These are phyloP conservation scores for Periphyllus acericola DNA, from an alignment of 2,888 invertebrate species.

Conservation along the genomic window DNA sequence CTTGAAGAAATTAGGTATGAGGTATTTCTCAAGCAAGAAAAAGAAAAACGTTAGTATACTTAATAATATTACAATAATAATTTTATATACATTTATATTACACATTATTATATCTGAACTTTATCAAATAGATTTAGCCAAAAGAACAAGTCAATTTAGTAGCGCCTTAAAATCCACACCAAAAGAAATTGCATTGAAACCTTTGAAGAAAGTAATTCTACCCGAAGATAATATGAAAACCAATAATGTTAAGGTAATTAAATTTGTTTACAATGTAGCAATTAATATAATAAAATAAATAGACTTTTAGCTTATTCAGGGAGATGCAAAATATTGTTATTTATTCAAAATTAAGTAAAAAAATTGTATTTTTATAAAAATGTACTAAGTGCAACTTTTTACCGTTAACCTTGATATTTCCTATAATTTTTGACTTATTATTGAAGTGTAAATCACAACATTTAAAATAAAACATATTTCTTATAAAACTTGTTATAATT, in stretches of 20 bases:
- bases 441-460: too few relatives aligned
- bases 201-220: conserved; percentile 28
- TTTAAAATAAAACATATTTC: too few relatives aligned
- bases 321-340: too few relatives aligned
- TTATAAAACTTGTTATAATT: too few relatives aligned
- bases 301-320: too few relatives aligned
- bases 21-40: conserved; percentile 67
- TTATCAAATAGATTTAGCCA: not conserved
- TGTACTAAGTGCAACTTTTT: too few relatives aligned
- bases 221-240: not conserved
- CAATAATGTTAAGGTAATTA: conserved; percentile 30
- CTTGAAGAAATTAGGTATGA: conserved; percentile 69
- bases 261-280: not conserved
- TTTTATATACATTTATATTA: not conserved
- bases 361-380: too few relatives aligned
- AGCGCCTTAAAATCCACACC: not conserved
- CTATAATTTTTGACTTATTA: too few relatives aligned
- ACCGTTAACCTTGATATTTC: too few relatives aligned
- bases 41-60: conserved; percentile 64
- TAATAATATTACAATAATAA: not conserved
- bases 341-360: too few relatives aligned
- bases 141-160: not conserved
- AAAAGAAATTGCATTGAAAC: not conserved
- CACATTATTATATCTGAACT: not conserved
- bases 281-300: not conserved